Evolutionary conservation across 2,888 invertebrate genomes (phyloP).

Genomic region (Eurois occulta): DNA sequence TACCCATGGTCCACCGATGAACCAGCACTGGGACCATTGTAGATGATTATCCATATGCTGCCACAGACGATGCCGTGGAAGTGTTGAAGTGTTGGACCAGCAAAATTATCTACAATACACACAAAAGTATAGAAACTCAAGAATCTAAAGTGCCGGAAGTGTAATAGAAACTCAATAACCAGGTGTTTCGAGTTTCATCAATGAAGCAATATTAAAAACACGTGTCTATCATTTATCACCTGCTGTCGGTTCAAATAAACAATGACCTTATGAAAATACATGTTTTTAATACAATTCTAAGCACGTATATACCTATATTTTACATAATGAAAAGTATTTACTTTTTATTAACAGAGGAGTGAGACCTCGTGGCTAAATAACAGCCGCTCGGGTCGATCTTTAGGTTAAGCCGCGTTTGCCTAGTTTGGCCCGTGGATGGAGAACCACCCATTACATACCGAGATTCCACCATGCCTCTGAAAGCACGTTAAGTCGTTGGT

Average conservation of each 20-base stretch:
- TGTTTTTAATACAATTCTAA: conserved; percentile 18
- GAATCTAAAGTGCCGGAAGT: background rate
- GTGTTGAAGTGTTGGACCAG: background rate
- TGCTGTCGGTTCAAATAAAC: conserved; percentile 1
- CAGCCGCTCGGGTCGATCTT: no score
- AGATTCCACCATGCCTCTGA: no score
- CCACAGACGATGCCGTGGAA: background rate
- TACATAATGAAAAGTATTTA: background rate
- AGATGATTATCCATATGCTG: background rate
- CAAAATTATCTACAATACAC: background rate
- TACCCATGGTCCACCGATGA: background rate
- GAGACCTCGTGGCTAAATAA: no score
- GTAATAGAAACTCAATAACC: conserved; percentile 13
- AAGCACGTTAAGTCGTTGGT: no score
- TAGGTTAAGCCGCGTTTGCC: no score
- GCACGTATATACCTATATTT: conserved; percentile 6
- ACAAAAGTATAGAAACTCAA: background rate
- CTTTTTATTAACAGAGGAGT: no score
- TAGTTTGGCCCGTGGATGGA: no score
- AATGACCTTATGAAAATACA: conserved; percentile 42
- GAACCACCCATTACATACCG: no score
- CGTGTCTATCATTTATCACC: conserved; percentile 33
- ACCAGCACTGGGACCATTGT: background rate
- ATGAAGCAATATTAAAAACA: conserved; percentile 37
- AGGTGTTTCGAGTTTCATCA: conserved; percentile 31